Percentiles rank a stretch among this genome's conserved stretches.
These are phyloP conservation scores for Pandion haliaetus DNA, from an alignment of 2,113 vertebrate genomes.

Conservation along the genomic window DNA sequence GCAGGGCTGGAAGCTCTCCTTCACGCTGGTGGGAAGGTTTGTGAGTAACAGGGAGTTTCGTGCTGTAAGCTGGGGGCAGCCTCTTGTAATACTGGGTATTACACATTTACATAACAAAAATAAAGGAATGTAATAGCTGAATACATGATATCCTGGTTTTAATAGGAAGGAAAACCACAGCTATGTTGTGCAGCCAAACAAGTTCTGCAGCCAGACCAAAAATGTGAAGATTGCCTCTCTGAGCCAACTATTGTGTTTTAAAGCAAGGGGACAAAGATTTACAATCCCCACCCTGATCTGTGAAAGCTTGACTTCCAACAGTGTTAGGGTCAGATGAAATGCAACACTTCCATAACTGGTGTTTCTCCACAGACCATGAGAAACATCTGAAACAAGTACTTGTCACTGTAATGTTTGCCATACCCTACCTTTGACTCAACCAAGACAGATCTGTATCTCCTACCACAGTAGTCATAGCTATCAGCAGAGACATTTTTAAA, in stretches of 20 bases:
- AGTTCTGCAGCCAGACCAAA: conserved; percentile 12
- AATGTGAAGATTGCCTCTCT: conserved; percentile 25
- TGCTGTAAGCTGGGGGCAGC: neutral
- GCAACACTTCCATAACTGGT: conserved; percentile 57
- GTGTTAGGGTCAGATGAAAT: neutral
- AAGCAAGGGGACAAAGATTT: neutral
- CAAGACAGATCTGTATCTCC: neutral
- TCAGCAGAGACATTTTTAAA: conserved; percentile 2
- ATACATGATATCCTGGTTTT: conserved; percentile 35
- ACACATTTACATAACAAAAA: neutral
- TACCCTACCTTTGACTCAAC: conserved; percentile 31
- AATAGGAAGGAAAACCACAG: conserved; percentile 45
- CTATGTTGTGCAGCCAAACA: neutral
- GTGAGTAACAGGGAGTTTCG: neutral
- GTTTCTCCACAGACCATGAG: neutral
- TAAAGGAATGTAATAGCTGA: conserved; percentile 2
- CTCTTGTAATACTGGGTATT: neutral
- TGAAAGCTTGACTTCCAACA: neutral
- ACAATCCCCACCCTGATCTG: neutral
- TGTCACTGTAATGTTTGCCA: neutral
- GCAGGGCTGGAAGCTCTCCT: neutral
- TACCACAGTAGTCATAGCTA: neutral
- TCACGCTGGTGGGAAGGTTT: neutral
- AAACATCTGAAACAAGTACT: neutral
- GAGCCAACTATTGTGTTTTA: conserved; percentile 53